Evolutionary conservation across 2,797 vertebrate genomes (phyloP), one percentile per base, ranked within the genome.

Genomic region (Poecile montanus): DNA sequence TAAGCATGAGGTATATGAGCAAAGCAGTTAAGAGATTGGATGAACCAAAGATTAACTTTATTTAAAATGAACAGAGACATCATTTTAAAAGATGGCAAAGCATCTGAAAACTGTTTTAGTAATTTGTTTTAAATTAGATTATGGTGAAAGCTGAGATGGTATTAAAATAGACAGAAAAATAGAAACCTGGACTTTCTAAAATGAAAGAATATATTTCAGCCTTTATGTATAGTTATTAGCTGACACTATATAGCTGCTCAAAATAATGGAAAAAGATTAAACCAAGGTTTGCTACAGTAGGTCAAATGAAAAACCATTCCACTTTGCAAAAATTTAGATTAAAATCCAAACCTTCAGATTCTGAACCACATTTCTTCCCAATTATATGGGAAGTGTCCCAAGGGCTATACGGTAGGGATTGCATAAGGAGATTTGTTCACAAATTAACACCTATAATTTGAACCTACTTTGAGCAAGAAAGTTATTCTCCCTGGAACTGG

Each of bases 41-140:
- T 60, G 48, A 95, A 86, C 13, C 36, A 85, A 85, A 89, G 76
- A 84, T 78, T 77, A 84, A 93, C 38, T 75, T 71, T 13, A 76
- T 83, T 78, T 66, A 91, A 42, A 38, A 76, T 7, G 32, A 89
- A 63, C 12, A 76, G 34, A 70, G 76, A 77, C 5, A 48, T 14
- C 2, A 5, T 66, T 85, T 89, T 62, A 91, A 60, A 92, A 51
- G 50, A 50, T 21, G 7, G 14, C 16, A 47, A 90, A 47, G 54
- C 19, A 89, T 77, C 16, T 88, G 40, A 65, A 94, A 77, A 86
- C 8, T 17, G 4, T 73, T 78, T 17, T 12, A 73, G 38, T 54
- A 79, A 75, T 91, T 83, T 80, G 26, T 63, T 95, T 91, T 73
- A 45, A 78, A 92, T 63, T 56, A 88, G 10, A 76, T 53, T 83